Evolutionary conservation across 2,888 invertebrate genomes (phyloP).

Genomic region (Hemithea aestivaria): DNA sequence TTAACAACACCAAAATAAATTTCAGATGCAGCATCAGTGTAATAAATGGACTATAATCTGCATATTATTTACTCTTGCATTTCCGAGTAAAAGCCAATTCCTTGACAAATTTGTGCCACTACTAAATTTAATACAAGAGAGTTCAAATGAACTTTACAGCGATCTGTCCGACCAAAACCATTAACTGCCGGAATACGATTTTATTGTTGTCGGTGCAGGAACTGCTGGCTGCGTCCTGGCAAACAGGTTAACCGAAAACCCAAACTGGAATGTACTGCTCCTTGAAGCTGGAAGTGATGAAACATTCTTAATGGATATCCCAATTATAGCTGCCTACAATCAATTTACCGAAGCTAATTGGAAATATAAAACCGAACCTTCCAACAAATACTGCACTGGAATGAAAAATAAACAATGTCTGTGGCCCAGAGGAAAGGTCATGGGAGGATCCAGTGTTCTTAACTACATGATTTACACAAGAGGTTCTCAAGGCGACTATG

Average conservation of each 20-base stretch:
- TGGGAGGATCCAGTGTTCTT: conserved; percentile 80
- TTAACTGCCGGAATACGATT: conserved; percentile 26
- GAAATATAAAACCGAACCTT: conserved; percentile 70
- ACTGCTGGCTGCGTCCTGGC: conserved; percentile 40
- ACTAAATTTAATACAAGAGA: no score
- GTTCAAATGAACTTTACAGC: no score
- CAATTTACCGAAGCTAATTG: conserved; percentile 62
- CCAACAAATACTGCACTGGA: conserved; percentile 21
- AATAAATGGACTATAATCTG: no score
- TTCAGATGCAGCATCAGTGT: no score
- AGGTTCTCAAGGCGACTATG: conserved; percentile 75
- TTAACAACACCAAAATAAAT: no score
- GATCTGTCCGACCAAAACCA: no score
- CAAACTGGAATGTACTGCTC: conserved; percentile 37
- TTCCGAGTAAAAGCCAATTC: no score
- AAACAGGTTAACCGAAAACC: conserved; percentile 37
- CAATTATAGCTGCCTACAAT: conserved; percentile 17
- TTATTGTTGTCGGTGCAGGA: conserved; percentile 41
- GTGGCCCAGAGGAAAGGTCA: conserved; percentile 83
- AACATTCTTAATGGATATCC: conserved; percentile 7
- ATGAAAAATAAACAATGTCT: conserved; percentile 43
- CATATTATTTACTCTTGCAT: no score
- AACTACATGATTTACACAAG: conserved; percentile 81
- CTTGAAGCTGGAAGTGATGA: conserved; percentile 39
- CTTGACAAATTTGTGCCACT: no score